Base-by-base conservation (phyloP, 2,888 invertebrate species). In the Portevinia maculata region DNA sequence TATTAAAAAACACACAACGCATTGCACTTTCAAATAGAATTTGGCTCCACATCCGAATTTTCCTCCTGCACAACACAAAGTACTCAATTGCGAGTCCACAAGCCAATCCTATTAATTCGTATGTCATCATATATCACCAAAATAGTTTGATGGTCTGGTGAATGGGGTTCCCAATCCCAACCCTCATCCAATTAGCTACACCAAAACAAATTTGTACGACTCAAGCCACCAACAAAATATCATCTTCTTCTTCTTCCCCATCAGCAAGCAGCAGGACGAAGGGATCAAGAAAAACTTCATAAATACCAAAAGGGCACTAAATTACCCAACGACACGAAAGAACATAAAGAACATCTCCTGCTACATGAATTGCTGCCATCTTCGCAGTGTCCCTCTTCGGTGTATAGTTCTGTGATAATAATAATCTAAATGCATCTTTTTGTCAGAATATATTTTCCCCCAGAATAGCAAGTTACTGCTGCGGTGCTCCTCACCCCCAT, bases 101-200 rank as follows among this genome's bases (percentile, higher is more conserved):
- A 83, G 71, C 67, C 76, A 83, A 83, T 83, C 83, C 83, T 83
- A 83, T 83, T 83, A 83, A 83, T 83, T 83, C 83, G 71, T 78
- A 17, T 83, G 83, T 83, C 83, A 83, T 78, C 83, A 83, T 83
- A 83, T 83, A 83, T 83, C 83, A 83, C 83, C 83, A 60, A 83
- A 81, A 71, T 81, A 81, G 70, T 71, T 28, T 59, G 41, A 30
- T 53, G 34, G 34, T 19, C 46, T 28, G 52, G 64, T 44, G 44
- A 59, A 39, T 55, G 64, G 76, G 81, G 55, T 30, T 34, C 39
- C 30, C 48, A n/a, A 9, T 9, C 44, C 37, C 64, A 62, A 62
- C 52, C 76, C 83, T 71, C 78, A 73, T 78, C 83, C 83, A 83
- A 83, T 83, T 78, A 83, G 83, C 71, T 78, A 76, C 60, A 83